phyloP scores from a whole-genome alignment of 2,888 invertebrate genomes.

The Cyclophora punctaria region DNA sequence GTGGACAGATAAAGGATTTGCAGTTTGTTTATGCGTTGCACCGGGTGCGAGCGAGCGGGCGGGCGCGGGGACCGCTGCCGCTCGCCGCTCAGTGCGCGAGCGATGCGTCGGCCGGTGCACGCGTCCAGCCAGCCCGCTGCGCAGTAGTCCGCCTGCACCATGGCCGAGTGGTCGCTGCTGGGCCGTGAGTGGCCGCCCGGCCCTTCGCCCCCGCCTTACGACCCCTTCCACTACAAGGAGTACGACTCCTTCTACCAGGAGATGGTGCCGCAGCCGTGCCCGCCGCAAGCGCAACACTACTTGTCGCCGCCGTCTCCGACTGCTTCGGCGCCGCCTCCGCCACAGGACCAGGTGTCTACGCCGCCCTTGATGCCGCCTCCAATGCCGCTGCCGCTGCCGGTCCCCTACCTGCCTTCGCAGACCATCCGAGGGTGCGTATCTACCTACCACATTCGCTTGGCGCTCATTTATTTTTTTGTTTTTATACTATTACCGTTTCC shows the following conservation, averaged over 20 bases:
- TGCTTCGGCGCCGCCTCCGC: conserved; percentile 15
- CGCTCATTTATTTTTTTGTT: too few relatives aligned
- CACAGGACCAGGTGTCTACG: conserved; percentile 1
- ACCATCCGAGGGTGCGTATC: conserved; percentile 26
- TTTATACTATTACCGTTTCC: too few relatives aligned
- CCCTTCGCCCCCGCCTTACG: conserved; percentile 26
- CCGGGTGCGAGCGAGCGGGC: conserved; percentile 18
- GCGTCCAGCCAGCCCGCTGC: conserved; percentile 35
- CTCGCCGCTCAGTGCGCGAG: conserved; percentile 41
- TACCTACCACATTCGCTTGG: not conserved
- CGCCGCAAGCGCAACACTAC: conserved; percentile 8
- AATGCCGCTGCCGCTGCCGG: conserved; percentile 11
- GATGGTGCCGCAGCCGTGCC: conserved; percentile 12
- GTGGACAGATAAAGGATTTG: conserved; percentile 59
- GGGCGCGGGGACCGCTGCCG: conserved; percentile 32
- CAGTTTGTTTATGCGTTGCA: conserved; percentile 60
- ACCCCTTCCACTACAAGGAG: conserved; percentile 27
- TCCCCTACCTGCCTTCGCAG: conserved; percentile 8
- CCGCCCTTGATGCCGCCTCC: conserved; percentile 1
- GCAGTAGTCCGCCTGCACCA: conserved; percentile 32
- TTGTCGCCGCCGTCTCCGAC: conserved; percentile 17
- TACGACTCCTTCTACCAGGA: conserved; percentile 27
- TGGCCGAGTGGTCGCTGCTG: conserved; percentile 44
- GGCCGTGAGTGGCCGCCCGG: conserved; percentile 32
- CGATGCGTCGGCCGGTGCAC: conserved; percentile 51